phyloP scores from a whole-genome alignment of 2,797 vertebrate genomes.

The Hydrolagus colliei region DNA sequence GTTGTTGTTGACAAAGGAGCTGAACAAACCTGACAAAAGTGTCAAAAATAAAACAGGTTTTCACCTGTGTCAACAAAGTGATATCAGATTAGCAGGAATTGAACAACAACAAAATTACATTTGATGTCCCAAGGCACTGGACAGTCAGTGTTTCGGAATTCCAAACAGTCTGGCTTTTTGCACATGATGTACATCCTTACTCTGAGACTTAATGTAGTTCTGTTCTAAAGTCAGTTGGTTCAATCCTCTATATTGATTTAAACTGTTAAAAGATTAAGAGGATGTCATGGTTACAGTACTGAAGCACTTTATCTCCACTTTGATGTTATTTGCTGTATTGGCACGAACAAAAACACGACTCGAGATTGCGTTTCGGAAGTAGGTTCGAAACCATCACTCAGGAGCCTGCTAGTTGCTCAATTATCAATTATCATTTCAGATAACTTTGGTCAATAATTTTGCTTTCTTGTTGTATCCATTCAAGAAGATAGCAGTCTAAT shows the following conservation, averaged over 20 bases:
- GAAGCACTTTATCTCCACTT: conserved; percentile 4
- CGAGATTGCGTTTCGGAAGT: neutral
- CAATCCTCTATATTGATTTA: conserved; percentile 1
- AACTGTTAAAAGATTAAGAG: conserved; percentile 1
- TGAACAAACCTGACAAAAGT: neutral
- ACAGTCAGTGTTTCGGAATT: neutral
- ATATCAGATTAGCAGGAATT: neutral
- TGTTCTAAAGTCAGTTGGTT: neutral
- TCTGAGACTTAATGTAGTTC: neutral
- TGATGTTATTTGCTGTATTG: neutral
- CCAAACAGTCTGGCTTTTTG: no score
- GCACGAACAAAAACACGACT: neutral
- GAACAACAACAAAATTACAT: neutral
- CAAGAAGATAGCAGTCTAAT: neutral
- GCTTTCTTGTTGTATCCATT: neutral
- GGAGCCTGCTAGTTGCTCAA: neutral
- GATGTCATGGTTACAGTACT: neutral
- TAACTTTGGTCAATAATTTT: neutral
- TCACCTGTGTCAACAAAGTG: neutral
- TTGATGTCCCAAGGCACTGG: neutral
- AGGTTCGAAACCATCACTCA: no score
- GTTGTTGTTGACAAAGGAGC: no score
- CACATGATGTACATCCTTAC: neutral
- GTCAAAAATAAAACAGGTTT: neutral
- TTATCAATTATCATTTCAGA: neutral